Percentiles rank a stretch among this genome's conserved stretches.
Evolutionary conservation across 2,113 vertebrate genomes (phyloP).

Genomic region (Sterna hirundo): DNA sequence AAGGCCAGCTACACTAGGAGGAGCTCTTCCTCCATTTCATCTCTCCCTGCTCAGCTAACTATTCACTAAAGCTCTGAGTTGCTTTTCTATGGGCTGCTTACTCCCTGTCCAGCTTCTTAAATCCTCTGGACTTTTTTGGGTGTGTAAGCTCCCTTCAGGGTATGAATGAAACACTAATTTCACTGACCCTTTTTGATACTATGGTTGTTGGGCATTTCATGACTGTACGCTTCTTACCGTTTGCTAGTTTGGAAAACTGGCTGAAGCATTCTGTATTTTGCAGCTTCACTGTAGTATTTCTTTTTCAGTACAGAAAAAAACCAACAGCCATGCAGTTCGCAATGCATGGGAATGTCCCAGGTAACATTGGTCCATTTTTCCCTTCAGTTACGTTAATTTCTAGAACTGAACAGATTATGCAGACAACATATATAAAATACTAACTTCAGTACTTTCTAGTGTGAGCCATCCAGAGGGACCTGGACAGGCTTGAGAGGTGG

Average conservation of each 20-base stretch:
- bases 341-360: fast-evolving
- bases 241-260: background rate
- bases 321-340: background rate
- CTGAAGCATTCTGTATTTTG: background rate
- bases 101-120: background rate
- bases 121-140: background rate
- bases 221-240: background rate
- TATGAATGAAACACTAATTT: background rate
- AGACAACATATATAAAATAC: background rate
- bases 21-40: constrained; percentile 10
- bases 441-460: background rate
- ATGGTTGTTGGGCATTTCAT: background rate
- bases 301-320: background rate
- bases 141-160: background rate
- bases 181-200: background rate
- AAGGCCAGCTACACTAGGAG: background rate
- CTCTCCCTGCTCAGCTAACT: background rate
- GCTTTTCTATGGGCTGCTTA: background rate
- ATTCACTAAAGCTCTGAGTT: background rate
- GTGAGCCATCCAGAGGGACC: background rate
- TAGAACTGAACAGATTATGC: background rate
- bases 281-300: background rate
- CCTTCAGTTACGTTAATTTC: background rate
- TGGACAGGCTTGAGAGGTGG: too few species aligned
- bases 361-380: background rate